Evolutionary conservation across 2,888 invertebrate species (phyloP), one percentile per base, ranked within the genome.

Genomic region (Peribatodes rhomboidaria): DNA sequence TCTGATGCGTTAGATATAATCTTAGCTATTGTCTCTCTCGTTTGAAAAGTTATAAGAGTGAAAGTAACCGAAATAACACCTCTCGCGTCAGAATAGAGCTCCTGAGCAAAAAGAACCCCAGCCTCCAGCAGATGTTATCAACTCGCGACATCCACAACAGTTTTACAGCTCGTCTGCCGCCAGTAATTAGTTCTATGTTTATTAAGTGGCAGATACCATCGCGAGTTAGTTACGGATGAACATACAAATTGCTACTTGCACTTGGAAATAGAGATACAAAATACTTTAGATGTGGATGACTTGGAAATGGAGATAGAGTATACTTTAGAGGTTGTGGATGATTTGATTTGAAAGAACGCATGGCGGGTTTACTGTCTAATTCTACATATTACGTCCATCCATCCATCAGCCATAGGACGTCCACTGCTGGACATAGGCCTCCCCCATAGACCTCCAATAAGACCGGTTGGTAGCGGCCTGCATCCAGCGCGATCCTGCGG

Each of bases 141-240:
- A 10, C 33, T 41, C 31, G 61, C 33, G 60, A 67, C 68, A 56
- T 42, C 50, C 47, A 42, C 65, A 68, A 31, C 8, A 46, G 65
- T 71, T 70, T 68, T 62, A 68, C 63, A 61, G 62, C 68, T 39
- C 56, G n/a, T 61, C 52, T 44, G 57, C 18, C 18, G 50, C 35
- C 59, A 50, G 67, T 65, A 75, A 75, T 75, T 74, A 74, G 72
- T 74, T 69, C 67, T 50, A 71, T 73, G 73, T 71, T 70, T 72
- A 76, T 72, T 64, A 72, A 73, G 57, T 47, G 68, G 59, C 11
- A 53, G 75, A 73, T 73, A 70, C 41, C 53, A 74, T 75, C 71
- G 65, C 69, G 67, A 61, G 61, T 61, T 61, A 67, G 61, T 42
- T 11, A 44, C 54, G 66, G 66, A 68, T 65, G 55, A 64, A 65